These are phyloP conservation scores for Pyrgilauda ruficollis DNA, from an alignment of 2,113 vertebrate species.

Conservation along the genomic window DNA sequence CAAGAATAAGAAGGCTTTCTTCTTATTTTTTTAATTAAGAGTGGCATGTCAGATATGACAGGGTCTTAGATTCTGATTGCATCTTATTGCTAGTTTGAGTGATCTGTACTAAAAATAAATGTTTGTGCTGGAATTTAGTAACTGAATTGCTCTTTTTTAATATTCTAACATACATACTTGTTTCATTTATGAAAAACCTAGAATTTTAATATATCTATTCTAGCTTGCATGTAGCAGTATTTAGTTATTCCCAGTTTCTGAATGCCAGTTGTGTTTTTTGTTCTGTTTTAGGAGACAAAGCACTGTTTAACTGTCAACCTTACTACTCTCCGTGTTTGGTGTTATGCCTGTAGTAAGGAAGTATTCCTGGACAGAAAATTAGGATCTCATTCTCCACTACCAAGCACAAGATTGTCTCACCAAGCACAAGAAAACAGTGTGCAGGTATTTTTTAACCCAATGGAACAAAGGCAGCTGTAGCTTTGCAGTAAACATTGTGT, in stretches of 20 bases:
- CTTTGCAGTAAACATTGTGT: neutral
- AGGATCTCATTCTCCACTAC: conserved; percentile 76
- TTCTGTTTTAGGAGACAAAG: conserved; percentile 82
- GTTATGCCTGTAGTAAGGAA: conserved; percentile 96
- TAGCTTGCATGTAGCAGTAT: neutral
- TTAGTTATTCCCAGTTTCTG: neutral
- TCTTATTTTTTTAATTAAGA: neutral
- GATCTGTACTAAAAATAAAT: neutral
- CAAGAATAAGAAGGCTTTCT: neutral
- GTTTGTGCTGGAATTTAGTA: neutral
- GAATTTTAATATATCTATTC: neutral
- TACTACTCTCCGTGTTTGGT: conserved; percentile 96
- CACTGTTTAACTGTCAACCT: conserved; percentile 97
- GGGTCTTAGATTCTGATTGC: neutral
- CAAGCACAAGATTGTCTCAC: conserved; percentile 73
- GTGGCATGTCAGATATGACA: neutral
- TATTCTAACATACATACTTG: neutral
- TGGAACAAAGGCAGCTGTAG: neutral
- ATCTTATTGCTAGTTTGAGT: neutral
- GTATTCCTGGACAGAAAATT: conserved; percentile 95
- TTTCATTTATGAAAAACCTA: neutral
- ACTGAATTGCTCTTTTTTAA: neutral
- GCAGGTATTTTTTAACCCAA: conserved; percentile 74
- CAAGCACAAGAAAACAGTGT: conserved; percentile 67
- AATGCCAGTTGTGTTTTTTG: neutral